Evolutionary conservation across 2,888 invertebrate species (phyloP), one percentile per base, ranked within the genome.

Genomic region (Therioaphis trifolii): DNA sequence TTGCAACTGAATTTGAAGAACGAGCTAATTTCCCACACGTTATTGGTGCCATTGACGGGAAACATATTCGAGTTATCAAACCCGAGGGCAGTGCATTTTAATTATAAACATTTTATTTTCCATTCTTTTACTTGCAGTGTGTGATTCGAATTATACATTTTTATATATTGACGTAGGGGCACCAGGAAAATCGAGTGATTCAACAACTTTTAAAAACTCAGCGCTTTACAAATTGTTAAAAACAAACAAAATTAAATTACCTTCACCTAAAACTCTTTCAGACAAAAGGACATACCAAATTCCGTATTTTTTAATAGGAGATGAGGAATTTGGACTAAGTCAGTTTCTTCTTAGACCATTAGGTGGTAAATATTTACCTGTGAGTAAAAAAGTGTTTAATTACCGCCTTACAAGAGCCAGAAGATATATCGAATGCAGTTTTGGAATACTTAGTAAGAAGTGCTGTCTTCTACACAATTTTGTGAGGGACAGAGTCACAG

Each of bases 361-460:
- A 77, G 84, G 68, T 63, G 85, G 85, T 24, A 85, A 85, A 58
- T 80, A 82, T 61, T 29, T 86, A 27, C 76, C 66, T 84, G 43
- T 71, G 52, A 46, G 84, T 58, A 85, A 86, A 80, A 84, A 85
- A 77, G 63, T 85, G 4, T 87, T 86, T 46, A 69, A 24, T n/a
- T n/a, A n/a, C n/a, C n/a, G n/a, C n/a, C n/a, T n/a, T n/a, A n/a
- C n/a, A n/a, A n/a, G n/a, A n/a, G 69, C 69, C 69, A 52, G 85
- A 49, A 85, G 86, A 49, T 86, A 86, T 76, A 85, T 87, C 40
- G 86, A 87, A 84, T 87, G 87, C 58, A 63, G 86, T 18, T 87
- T 86, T 85, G 86, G 86, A 75, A 82, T 86, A 35, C 52, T 85
- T 46, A 63, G 85, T 35, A 85, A 84, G 55, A 84, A 85, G 58